Base-by-base conservation (phyloP, 1,140 invertebrate species). In the Belonocnema kinseyi region DNA sequence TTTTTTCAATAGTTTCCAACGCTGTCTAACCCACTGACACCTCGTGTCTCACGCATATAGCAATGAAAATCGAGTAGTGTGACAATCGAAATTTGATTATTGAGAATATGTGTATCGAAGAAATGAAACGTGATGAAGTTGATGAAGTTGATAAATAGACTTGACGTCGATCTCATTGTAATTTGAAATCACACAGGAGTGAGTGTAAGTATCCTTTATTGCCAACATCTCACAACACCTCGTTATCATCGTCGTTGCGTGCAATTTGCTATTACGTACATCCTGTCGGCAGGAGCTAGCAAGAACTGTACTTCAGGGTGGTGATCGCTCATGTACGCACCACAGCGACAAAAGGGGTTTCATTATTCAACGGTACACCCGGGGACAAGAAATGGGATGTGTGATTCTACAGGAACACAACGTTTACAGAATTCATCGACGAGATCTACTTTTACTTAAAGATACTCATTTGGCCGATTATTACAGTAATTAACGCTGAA, bases 181-280 rank as follows among this genome's bases (percentile, higher is more conserved):
- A 52, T 78, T 78, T 74, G 73, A 40, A 81, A 81, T 80, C 78
- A 75, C 53, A 66, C 51, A 21, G 66, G 71, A 74, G 54, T 19
- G 75, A 16, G 16, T 77, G 70, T 71, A 74, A 72, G 76, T 70
- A 73, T 75, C 73, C 50, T 71, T 74, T 66, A 74, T 66, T 74
- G 50, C 71, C 79, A 71, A 77, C 79, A 80, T 80, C 75, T 46
- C 71, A 66, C 61, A 70, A 74, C 74, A 77, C 78, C 80, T 84
- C 76, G 81, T 85, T 85, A 80, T 75, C 76, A 51, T 75, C 73
- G 56, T 75, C 71, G 77, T 84, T 80, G 82, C 83, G 82, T 83
- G 85, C 86, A 82, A 84, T 86, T 88, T 84, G 82, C 87, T 86
- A 88, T 86, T 86, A 84, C 80, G 77, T 70, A 73, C 80, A 76